phyloP scores from a whole-genome alignment of 2,113 vertebrate genomes.

The Dendrocopos noguchii region DNA sequence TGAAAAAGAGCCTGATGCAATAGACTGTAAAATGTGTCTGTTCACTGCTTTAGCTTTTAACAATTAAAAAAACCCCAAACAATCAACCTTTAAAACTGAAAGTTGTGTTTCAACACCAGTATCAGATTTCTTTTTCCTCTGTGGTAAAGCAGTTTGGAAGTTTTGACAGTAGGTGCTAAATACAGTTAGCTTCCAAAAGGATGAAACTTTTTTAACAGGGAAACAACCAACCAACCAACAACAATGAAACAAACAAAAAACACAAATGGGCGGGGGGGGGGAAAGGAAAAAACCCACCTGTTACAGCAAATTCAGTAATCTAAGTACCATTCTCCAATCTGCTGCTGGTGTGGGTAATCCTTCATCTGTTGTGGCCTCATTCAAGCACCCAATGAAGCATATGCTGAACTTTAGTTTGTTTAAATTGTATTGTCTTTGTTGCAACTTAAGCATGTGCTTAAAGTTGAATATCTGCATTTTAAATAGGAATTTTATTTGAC shows the following conservation, averaged over 20 bases:
- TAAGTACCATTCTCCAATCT: neutral
- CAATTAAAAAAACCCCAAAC: neutral
- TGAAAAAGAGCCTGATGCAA: conserved; percentile 36
- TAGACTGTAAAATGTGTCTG: conserved; percentile 37
- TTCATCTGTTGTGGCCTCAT: neutral
- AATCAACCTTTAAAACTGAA: conserved; percentile 36
- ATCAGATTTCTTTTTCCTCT: neutral
- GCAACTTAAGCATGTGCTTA: neutral
- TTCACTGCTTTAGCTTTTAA: conserved; percentile 21
- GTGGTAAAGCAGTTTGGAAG: neutral
- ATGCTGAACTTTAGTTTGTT: neutral
- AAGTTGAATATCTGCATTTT: neutral
- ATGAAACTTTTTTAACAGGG: neutral
- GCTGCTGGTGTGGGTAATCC: neutral
- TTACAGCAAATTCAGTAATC: neutral
- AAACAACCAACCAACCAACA: neutral
- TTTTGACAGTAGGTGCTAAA: conserved; percentile 8
- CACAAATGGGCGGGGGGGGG: neutral
- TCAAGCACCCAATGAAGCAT: neutral
- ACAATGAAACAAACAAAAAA: too few relatives aligned
- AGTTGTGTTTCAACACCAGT: conserved; percentile 32
- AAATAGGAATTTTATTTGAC: neutral
- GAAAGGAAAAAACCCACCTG: neutral
- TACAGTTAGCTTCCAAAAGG: conserved; percentile 20
- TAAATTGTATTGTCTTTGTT: neutral